A percentile compares a stretch with the other conserved stretches of the same genome.
These are phyloP conservation scores for Anagrus nilaparvatae DNA, from an alignment of 1,140 invertebrate species.

Conservation along the genomic window DNA sequence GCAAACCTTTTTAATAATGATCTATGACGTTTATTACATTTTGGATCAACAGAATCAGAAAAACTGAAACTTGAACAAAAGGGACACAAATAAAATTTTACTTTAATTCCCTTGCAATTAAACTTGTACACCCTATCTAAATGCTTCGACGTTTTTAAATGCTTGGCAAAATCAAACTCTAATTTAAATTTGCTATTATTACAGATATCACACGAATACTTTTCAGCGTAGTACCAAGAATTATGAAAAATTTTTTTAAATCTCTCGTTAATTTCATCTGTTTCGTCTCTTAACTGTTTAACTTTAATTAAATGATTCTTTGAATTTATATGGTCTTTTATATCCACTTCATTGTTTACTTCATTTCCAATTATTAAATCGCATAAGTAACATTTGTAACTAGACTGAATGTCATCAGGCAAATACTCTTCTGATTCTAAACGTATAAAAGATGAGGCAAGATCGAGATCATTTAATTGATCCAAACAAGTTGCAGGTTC, in stretches of 20 bases:
- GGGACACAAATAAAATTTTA: conserved; percentile 23
- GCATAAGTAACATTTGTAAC: conserved; percentile 11
- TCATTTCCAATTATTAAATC: conserved; percentile 7
- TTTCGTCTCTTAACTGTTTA: conserved; percentile 2
- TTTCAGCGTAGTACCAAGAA: conserved; percentile 15
- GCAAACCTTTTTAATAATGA: conserved; percentile 9
- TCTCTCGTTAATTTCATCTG: conserved; percentile 8
- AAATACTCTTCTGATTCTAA: conserved; percentile 3
- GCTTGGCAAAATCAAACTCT: conserved; percentile 14
- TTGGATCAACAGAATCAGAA: conserved; percentile 12
- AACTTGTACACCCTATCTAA: neutral
- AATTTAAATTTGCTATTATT: neutral
- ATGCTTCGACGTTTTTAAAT: conserved; percentile 15
- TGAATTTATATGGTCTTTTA: conserved; percentile 9
- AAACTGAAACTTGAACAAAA: conserved; percentile 20
- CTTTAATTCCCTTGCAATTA: neutral
- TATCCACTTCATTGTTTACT: too few species aligned
- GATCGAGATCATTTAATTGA: conserved; percentile 15
- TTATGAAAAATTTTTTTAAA: conserved; percentile 10
- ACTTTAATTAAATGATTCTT: neutral
- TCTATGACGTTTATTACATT: conserved; percentile 16
- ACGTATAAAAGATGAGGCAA: conserved; percentile 14
- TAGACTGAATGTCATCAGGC: too few species aligned
- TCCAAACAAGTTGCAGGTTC: conserved; percentile 1
- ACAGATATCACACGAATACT: conserved; percentile 17